These are phyloP conservation scores for Leptopilina drosophilae DNA, from an alignment of 2,888 invertebrate species.

Conservation along the genomic window DNA sequence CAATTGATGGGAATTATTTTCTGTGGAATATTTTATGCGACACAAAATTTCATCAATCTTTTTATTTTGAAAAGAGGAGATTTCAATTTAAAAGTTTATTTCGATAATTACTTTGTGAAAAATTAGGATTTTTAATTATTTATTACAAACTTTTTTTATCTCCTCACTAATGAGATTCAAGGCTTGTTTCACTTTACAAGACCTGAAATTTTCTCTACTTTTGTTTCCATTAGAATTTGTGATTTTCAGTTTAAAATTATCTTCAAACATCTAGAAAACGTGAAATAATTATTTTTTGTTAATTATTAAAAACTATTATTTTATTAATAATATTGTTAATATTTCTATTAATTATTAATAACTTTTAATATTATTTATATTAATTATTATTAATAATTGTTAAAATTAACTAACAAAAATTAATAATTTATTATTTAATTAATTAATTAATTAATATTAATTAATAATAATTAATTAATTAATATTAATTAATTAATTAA, in stretches of 20 bases:
- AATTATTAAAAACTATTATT: background rate
- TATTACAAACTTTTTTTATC: conserved; percentile 47
- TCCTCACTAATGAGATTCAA: conserved; percentile 47
- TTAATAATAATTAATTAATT: no score
- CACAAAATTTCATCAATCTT: background rate
- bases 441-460: no score
- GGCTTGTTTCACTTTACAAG: conserved; percentile 52
- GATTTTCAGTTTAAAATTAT: background rate
- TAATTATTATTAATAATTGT: no score
- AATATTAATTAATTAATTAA: no score
- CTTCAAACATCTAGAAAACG: conserved; percentile 13
- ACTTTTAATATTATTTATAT: no score
- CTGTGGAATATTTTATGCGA: background rate
- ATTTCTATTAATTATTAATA: no score
- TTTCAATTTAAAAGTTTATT: background rate
- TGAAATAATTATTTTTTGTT: background rate
- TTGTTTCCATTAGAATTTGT: background rate
- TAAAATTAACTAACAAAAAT: no score
- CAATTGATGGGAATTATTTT: background rate
- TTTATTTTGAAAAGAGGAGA: background rate
- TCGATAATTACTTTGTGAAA: no score
- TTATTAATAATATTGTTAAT: background rate
- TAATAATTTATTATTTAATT: no score
- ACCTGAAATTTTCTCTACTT: conserved; percentile 17
- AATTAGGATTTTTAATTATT: background rate